Conservation (phyloP, 2,888 invertebrate species). For the Agelastica alni region DNA sequence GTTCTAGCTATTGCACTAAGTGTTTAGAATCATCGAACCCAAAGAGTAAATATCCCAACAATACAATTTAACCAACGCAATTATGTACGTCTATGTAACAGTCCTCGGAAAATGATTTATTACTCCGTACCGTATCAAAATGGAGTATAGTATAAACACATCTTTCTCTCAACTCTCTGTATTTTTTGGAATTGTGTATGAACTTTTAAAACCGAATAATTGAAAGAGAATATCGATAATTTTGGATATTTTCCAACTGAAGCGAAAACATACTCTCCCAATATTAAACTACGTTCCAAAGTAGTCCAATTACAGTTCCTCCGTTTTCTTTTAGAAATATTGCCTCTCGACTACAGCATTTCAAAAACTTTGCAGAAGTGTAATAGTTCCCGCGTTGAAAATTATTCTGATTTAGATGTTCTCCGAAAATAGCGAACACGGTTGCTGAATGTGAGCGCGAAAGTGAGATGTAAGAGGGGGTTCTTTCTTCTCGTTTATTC, state of each 20-base stretch:
- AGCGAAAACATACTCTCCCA: not conserved
- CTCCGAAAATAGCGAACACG: conserved; percentile 25
- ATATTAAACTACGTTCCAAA: conserved; percentile 5
- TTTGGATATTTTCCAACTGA: conserved; percentile 5
- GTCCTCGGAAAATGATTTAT: too few species aligned
- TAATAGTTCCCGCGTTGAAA: conserved; percentile 36
- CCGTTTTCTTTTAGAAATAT: conserved; percentile 14
- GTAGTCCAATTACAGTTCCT: conserved; percentile 15
- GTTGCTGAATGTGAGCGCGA: not conserved
- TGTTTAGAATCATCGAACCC: too few species aligned
- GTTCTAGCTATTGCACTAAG: too few species aligned
- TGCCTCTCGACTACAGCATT: conserved; percentile 14
- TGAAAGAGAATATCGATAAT: not conserved
- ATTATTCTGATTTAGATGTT: conserved; percentile 38
- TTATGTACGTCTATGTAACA: too few species aligned
- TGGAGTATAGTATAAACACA: too few species aligned
- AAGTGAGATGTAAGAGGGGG: not conserved
- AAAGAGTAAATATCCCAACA: too few species aligned
- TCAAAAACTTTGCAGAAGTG: conserved; percentile 23
- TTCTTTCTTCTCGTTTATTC: conserved; percentile 9
- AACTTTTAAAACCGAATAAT: too few species aligned
- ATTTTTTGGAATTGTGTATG: too few species aligned
- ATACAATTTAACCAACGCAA: too few species aligned
- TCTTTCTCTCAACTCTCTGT: too few species aligned
- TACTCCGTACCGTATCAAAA: too few species aligned